Percentiles rank a stretch among this genome's conserved stretches.
Conservation (phyloP, 2,888 invertebrate species). For the Eristalis pertinax region DNA sequence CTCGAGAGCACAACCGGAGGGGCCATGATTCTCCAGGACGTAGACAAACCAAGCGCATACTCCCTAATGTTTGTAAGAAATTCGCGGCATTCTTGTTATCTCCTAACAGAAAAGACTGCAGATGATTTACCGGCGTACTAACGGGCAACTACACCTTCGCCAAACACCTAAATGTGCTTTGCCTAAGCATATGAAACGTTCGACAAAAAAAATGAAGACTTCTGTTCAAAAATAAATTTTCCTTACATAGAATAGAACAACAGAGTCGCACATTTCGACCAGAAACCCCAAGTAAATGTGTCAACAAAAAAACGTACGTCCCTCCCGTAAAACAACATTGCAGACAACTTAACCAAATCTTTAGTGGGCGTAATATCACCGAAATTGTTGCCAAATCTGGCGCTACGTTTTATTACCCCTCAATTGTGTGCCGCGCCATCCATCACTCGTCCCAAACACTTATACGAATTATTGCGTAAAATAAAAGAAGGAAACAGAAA, state of each 20-base stretch:
- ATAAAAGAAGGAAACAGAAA: slow-evolving; percentile 11
- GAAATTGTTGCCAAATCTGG: neutral
- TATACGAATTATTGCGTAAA: slow-evolving; percentile 8
- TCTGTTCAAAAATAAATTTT: too few species aligned
- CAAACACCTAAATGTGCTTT: too few species aligned
- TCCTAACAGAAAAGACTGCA: too few species aligned
- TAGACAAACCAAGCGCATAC: too few species aligned
- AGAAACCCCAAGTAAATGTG: neutral
- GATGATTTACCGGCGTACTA: too few species aligned
- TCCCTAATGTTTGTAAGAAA: too few species aligned
- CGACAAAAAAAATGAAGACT: too few species aligned
- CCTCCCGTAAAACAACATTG: neutral
- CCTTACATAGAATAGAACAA: neutral
- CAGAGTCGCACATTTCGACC: neutral
- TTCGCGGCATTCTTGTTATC: too few species aligned
- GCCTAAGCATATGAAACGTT: too few species aligned
- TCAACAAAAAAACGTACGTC: neutral
- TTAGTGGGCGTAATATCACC: neutral
- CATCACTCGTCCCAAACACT: neutral
- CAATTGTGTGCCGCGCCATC: neutral
- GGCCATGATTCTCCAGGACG: too few species aligned
- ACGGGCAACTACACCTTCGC: too few species aligned
- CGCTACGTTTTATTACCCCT: slow-evolving; percentile 13
- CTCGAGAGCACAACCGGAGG: too few species aligned
- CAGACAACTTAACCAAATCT: neutral